Percentiles rank a stretch among this genome's conserved stretches.
These are phyloP conservation scores for Oligia strigilis DNA, from an alignment of 2,888 invertebrate species.

Conservation along the genomic window DNA sequence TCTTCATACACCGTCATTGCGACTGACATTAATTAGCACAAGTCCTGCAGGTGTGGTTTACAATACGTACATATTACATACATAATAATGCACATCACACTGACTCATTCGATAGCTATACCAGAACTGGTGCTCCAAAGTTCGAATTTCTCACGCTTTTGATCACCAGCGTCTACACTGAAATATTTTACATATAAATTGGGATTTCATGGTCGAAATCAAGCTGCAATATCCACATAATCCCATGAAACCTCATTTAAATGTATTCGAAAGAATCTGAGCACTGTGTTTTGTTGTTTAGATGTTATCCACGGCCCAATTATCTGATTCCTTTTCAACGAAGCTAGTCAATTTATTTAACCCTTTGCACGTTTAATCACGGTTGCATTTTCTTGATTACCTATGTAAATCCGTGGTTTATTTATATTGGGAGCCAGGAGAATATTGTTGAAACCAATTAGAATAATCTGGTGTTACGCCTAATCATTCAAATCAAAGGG, in stretches of 20 bases:
- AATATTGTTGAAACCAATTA: conserved; percentile 46
- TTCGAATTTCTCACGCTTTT: conserved; percentile 57
- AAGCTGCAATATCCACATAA: conserved; percentile 55
- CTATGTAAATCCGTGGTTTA: conserved; percentile 54
- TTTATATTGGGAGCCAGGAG: conserved; percentile 30
- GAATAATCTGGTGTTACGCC: conserved; percentile 45
- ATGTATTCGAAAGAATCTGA: conserved; percentile 64
- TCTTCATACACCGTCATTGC: conserved; percentile 70
- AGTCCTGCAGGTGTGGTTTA: conserved; percentile 75
- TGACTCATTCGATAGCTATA: conserved; percentile 69
- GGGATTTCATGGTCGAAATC: conserved; percentile 71
- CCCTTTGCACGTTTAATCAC: conserved; percentile 43
- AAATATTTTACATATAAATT: conserved; percentile 63
- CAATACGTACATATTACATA: conserved; percentile 73
- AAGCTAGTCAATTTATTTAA: conserved; percentile 47
- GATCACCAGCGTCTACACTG: conserved; percentile 61
- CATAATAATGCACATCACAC: conserved; percentile 75
- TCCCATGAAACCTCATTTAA: conserved; percentile 71
- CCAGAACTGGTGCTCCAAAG: conserved; percentile 69
- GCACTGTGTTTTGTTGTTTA: conserved; percentile 71
- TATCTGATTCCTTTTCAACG: conserved; percentile 39
- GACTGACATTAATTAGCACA: conserved; percentile 77
- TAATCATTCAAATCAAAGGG: conserved; percentile 64
- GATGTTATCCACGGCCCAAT: conserved; percentile 36
- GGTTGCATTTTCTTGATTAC: conserved; percentile 48